Conservation (phyloP, 2,888 invertebrate genomes). For the Galerucella pusilla region DNA sequence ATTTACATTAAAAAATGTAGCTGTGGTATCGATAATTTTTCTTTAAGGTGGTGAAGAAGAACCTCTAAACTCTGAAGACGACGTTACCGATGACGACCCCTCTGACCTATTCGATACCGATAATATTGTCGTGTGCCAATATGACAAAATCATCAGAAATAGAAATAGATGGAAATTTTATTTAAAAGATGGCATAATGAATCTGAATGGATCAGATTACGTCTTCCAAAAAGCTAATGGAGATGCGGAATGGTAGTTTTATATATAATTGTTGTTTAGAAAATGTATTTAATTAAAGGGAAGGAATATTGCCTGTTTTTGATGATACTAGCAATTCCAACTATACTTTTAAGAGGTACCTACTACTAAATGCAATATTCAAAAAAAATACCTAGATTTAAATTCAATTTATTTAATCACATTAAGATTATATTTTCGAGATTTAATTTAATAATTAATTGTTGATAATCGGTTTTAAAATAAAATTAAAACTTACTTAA, state of each 20-base stretch:
- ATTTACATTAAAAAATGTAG: not conserved
- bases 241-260: conserved; percentile 96
- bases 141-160: conserved; percentile 96
- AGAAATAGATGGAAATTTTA: conserved; percentile 99
- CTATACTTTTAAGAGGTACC: not conserved
- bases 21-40: not conserved
- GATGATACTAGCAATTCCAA: not conserved
- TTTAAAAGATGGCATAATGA: conserved; percentile 99
- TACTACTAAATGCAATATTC: too few relatives aligned
- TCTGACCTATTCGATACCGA: conserved; percentile 98
- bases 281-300: not conserved
- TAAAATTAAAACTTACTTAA: too few relatives aligned
- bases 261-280: conserved; percentile 11
- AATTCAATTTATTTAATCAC: not conserved
- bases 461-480: too few relatives aligned
- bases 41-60: conserved; percentile 71
- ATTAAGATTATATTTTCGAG: too few relatives aligned
- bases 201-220: conserved; percentile 96
- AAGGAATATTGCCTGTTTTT: conserved; percentile 12
- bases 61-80: conserved; percentile 95
- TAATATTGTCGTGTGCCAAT: conserved; percentile 99
- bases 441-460: too few relatives aligned
- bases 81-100: conserved; percentile 96
- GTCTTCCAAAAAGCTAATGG: conserved; percentile 99
- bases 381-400: not conserved